Conservation (phyloP, 2,113 vertebrate species). For the Ondatra zibethicus region DNA sequence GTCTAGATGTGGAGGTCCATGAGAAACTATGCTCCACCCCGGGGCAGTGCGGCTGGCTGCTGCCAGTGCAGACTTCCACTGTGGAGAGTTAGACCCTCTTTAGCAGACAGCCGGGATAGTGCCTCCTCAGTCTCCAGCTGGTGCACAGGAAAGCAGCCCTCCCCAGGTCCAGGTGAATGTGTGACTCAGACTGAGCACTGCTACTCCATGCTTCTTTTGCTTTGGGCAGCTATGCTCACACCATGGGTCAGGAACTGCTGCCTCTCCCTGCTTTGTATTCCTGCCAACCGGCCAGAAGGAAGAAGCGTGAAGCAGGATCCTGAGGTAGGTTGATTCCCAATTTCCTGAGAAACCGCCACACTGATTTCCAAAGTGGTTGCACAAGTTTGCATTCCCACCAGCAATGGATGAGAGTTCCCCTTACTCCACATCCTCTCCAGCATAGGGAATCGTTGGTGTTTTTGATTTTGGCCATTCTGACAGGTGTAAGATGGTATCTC, state of each 20-base stretch:
- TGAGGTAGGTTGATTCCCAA: too few species aligned
- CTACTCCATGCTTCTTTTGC: not conserved
- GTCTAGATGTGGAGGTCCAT: not conserved
- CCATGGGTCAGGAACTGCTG: rapidly evolving
- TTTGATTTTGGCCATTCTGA: too few species aligned
- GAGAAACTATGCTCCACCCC: not conserved
- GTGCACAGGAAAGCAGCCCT: too few species aligned
- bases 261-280: not conserved
- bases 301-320: too few species aligned
- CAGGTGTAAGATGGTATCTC: too few species aligned
- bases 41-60: not conserved
- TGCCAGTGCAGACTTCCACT: too few species aligned
- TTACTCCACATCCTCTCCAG: too few species aligned
- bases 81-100: not conserved
- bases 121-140: rapidly evolving
- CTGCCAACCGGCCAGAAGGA: rapidly evolving
- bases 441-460: too few species aligned
- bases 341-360: too few species aligned
- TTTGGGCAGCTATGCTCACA: not conserved
- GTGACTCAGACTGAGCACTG: not conserved
- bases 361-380: too few species aligned
- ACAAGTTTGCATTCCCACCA: too few species aligned
- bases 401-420: too few species aligned
- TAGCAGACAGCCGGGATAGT: rapidly evolving
- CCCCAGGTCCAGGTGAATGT: not conserved